A percentile compares a stretch with the other conserved stretches of the same genome.
phyloP scores from a whole-genome alignment of 2,113 vertebrate genomes.

The Ascaphus truei region DNA sequence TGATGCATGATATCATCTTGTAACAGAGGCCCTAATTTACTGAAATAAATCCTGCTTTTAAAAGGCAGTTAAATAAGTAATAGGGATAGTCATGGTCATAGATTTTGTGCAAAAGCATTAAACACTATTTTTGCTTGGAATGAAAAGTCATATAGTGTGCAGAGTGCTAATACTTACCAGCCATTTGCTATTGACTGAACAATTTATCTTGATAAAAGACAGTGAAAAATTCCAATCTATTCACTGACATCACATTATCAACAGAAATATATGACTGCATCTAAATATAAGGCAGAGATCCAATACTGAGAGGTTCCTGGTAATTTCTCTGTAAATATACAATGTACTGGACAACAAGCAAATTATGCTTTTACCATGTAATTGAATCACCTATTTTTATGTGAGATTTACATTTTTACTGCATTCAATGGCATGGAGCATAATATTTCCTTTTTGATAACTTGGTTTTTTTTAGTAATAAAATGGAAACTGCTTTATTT shows the following conservation, averaged over 20 bases:
- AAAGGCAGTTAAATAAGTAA: conserved; percentile 92
- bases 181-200: conserved; percentile 89
- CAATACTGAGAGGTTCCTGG: conserved; percentile 57
- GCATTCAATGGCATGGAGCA: conserved; percentile 71
- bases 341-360: conserved; percentile 64
- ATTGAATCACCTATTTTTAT: conserved; percentile 79
- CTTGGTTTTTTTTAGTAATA: conserved; percentile 53
- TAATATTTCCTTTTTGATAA: conserved; percentile 71
- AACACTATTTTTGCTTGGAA: conserved; percentile 81
- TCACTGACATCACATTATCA: conserved; percentile 89
- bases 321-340: conserved; percentile 70
- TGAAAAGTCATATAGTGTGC: conserved; percentile 78
- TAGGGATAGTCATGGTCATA: conserved; percentile 78
- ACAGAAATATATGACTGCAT: conserved; percentile 86
- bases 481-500: conserved; percentile 42
- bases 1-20: conserved; percentile 87
- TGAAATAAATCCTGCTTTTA: conserved; percentile 92
- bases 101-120: conserved; percentile 85
- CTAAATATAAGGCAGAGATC: conserved; percentile 82
- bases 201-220: conserved; percentile 96
- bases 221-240: conserved; percentile 92
- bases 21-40: conserved; percentile 88
- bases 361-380: conserved; percentile 60
- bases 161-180: conserved; percentile 77
- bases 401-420: conserved; percentile 66